Percentiles rank a stretch among this genome's conserved stretches.
Evolutionary conservation across 1,140 invertebrate genomes (phyloP).

Genomic region (Anastatus disparis): DNA sequence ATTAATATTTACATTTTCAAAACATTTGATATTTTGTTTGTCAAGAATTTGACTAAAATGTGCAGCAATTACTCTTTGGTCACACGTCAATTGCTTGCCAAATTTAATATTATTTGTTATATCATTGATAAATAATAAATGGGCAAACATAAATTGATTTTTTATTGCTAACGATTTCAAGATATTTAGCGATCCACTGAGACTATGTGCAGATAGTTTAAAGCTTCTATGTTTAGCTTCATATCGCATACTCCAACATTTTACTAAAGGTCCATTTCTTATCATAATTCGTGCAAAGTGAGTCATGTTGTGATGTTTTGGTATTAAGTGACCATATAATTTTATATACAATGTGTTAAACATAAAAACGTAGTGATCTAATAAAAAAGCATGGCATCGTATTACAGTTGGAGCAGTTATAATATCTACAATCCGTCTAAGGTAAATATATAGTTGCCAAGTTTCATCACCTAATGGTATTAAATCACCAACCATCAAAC

Average conservation of each 20-base stretch:
- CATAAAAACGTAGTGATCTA: neutral
- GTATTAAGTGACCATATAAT: neutral
- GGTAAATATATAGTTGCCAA: neutral
- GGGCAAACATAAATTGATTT: too few species aligned
- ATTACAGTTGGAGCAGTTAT: neutral
- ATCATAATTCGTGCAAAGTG: neutral
- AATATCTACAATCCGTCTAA: neutral
- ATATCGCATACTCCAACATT: conserved; percentile 1
- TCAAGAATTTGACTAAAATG: too few species aligned
- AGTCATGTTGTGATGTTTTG: neutral
- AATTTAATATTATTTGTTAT: too few species aligned
- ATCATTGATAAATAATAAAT: too few species aligned
- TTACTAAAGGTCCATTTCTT: neutral
- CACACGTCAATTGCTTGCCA: too few species aligned
- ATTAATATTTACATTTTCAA: too few species aligned
- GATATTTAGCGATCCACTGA: neutral
- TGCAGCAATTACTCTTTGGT: too few species aligned
- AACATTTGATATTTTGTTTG: too few species aligned
- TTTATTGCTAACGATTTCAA: neutral
- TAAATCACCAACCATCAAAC: conserved; percentile 3
- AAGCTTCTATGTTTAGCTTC: neutral
- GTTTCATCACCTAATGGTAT: neutral
- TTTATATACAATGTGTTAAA: neutral
- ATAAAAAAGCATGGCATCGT: neutral
- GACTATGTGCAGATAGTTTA: neutral